Evolutionary conservation across 2,113 vertebrate species (phyloP).

Genomic region (Acinonyx jubatus): DNA sequence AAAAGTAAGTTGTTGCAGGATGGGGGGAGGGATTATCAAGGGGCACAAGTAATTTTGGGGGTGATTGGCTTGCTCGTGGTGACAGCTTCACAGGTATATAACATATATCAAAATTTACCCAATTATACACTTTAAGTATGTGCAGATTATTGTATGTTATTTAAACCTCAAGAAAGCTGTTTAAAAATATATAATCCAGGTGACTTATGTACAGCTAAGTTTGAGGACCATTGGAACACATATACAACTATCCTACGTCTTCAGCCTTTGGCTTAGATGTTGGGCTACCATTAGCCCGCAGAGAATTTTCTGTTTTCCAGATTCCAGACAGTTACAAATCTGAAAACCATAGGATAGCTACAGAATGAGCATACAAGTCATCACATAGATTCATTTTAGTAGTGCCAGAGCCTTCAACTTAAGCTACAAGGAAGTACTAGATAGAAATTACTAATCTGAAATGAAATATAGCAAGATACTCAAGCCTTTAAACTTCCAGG

Average conservation of each 20-base stretch:
- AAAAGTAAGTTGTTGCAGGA: background rate
- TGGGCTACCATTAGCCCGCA: background rate
- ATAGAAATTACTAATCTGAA: conserved; percentile 61
- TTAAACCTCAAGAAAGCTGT: background rate
- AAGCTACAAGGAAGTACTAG: conserved; percentile 40
- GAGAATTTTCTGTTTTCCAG: background rate
- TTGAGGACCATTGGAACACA: background rate
- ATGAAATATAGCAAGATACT: conserved; percentile 42
- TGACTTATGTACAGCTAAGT: background rate
- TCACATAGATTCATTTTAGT: conserved; percentile 22
- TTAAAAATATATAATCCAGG: background rate
- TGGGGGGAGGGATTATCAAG: background rate
- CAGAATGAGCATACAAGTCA: background rate
- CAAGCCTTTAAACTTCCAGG: conserved; percentile 53
- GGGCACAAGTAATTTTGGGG: background rate
- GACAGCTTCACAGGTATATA: background rate
- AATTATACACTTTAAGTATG: background rate
- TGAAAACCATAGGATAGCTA: background rate
- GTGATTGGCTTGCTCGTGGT: background rate
- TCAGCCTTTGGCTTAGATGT: background rate
- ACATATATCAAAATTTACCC: conserved; percentile 5
- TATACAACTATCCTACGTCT: background rate
- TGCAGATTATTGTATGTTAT: background rate
- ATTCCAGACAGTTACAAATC: conserved; percentile 4
- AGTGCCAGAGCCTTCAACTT: conserved; percentile 10